Base-by-base conservation (phyloP, 1,140 invertebrate species). In the Mesaphorura yosii region DNA sequence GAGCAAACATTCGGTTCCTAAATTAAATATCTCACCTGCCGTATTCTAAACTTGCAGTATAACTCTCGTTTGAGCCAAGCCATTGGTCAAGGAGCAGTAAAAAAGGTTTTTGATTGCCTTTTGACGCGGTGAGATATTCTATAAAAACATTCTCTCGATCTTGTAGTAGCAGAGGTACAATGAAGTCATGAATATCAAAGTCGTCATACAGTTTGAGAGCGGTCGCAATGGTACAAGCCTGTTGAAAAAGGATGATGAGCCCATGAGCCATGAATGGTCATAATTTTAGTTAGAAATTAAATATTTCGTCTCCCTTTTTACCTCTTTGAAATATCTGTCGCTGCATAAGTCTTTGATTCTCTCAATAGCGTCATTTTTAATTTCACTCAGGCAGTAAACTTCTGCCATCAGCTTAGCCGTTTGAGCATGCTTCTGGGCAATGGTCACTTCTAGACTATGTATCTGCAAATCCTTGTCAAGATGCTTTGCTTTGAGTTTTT, bases 151-250 rank as follows among this genome's bases (percentile, higher is more conserved):
- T 75, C 23, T 77, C 61, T 65, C 82, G 83, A 63, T 84, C 82
- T 73, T 84, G 82, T 14, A 86, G 68, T 60, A 86, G 70, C 19
- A 87, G 67, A 17, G 83, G 83, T 57, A 86, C 68, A 3, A 85
- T 58, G 60, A 86, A 74, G 50, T 78, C 74, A 65, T 81, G 72
- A 39, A 82, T 73, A 20, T 67, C 62, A 68, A 82, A 83, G 44
- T 76, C 67, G 34, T 74, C 66, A 68, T 81, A 79, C 15, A 84
- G 66, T 47, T 78, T 68, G 37, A 85, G 68, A 27, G 78, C 68
- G 48, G 74, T 68, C n/a, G 76, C 74, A 66, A 76, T 74, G 50
- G 80, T 76, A 52, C 79, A 79, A 31, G 78, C 81, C 70, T 76
- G 31, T 10, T 34, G 10, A 34, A 34, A 34, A 34, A 34, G n/a